phyloP scores from a whole-genome alignment of 2,113 vertebrate genomes.

The Hymenochirus boettgeri region DNA sequence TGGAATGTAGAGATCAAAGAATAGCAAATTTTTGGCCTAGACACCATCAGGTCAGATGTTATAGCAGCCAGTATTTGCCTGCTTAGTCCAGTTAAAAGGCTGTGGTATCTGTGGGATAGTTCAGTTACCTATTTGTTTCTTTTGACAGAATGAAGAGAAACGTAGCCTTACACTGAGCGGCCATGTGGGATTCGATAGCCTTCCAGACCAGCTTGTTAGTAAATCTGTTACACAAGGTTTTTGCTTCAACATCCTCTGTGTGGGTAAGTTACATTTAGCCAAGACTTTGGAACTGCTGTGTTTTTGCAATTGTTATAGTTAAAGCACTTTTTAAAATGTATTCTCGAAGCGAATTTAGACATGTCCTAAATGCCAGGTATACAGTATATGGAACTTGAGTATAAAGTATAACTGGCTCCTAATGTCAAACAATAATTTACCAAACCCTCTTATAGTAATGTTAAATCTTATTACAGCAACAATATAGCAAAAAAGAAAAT shows the following conservation, averaged over 20 bases:
- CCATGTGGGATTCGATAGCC: slow-evolving; percentile 96
- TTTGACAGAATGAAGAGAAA: slow-evolving; percentile 79
- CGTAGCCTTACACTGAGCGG: slow-evolving; percentile 84
- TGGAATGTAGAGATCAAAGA: slow-evolving; percentile 20
- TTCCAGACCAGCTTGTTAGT: slow-evolving; percentile 96
- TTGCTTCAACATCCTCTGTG: slow-evolving; percentile 98
- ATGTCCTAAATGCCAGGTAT: too few species aligned
- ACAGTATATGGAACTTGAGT: too few species aligned
- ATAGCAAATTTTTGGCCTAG: not conserved
- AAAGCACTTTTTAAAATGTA: too few species aligned
- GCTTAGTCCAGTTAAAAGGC: not conserved
- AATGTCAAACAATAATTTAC: too few species aligned
- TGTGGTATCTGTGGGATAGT: too few species aligned
- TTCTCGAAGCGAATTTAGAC: too few species aligned
- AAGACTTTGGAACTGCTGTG: not conserved
- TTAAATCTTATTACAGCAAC: too few species aligned
- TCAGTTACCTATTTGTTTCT: not conserved
- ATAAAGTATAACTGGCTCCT: too few species aligned
- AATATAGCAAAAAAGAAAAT: too few species aligned
- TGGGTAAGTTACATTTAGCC: slow-evolving; percentile 75
- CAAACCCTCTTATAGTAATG: too few species aligned
- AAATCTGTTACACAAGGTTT: slow-evolving; percentile 96
- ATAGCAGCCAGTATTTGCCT: not conserved
- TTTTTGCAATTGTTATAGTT: too few species aligned
- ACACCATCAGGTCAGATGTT: not conserved